A percentile compares a stretch with the other conserved stretches of the same genome.
These are phyloP conservation scores for Coenobita brevimanus DNA, from an alignment of 1,140 invertebrate genomes.

Conservation along the genomic window DNA sequence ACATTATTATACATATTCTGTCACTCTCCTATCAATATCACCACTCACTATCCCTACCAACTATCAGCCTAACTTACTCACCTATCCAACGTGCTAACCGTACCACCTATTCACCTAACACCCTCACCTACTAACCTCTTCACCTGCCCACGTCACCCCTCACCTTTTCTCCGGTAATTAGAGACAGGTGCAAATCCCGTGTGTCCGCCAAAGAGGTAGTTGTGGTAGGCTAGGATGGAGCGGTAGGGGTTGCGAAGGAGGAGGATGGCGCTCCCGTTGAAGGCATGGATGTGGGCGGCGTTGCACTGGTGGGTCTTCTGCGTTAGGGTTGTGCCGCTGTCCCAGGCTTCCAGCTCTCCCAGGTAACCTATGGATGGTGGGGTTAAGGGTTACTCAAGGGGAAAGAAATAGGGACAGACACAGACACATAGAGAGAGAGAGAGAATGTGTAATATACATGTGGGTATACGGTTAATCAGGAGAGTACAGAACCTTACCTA, in stretches of 20 bases:
- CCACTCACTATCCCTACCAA: no score
- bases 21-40: no score
- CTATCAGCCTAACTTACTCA: no score
- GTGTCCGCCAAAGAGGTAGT: constrained; percentile 73
- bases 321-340: constrained; percentile 71
- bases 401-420: no score
- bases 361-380: constrained; percentile 69
- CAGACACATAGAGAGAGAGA: no score
- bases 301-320: constrained; percentile 72
- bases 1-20: no score
- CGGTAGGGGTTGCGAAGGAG: constrained; percentile 73
- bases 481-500: no score
- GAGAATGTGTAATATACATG: no score
- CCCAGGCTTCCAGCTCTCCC: constrained; percentile 71
- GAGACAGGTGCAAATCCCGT: constrained; percentile 69
- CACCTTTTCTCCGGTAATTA: constrained; percentile 66
- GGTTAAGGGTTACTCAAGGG: no score
- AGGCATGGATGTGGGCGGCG: constrained; percentile 53
- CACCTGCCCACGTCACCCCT: background rate
- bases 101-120: background rate
- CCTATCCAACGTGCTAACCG: background rate
- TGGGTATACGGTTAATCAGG: no score
- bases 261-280: constrained; percentile 71
- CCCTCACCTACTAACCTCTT: no score
- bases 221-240: constrained; percentile 73